Conservation (phyloP, 2,797 vertebrate species). For the Typhlichthys subterraneus region DNA sequence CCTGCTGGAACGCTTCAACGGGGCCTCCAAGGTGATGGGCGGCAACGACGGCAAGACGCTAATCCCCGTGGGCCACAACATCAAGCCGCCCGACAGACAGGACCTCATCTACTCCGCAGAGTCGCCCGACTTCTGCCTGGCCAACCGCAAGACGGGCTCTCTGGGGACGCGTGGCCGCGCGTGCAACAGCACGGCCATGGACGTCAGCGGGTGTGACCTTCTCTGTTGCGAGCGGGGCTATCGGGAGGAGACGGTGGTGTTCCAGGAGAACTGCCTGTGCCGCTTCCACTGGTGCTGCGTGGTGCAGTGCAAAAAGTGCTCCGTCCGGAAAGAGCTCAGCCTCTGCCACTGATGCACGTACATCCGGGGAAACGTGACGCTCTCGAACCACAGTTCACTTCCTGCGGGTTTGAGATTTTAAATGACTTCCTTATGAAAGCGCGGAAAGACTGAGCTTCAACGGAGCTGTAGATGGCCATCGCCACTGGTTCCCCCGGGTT, state of each 20-base stretch:
- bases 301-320: constrained; percentile 96
- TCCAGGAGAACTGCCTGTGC: constrained; percentile 97
- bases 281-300: constrained; percentile 99
- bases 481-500: neutral
- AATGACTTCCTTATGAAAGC: constrained; percentile 3
- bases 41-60: constrained; percentile 95
- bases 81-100: constrained; percentile 92
- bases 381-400: constrained; percentile 6
- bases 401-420: constrained; percentile 37
- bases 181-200: constrained; percentile 96
- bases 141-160: constrained; percentile 93
- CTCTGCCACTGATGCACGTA: constrained; percentile 83
- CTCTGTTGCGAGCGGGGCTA: constrained; percentile 93
- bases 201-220: constrained; percentile 94
- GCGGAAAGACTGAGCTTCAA: constrained; percentile 28
- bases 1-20: constrained; percentile 93
- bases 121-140: constrained; percentile 94
- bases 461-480: constrained; percentile 12
- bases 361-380: neutral
- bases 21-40: constrained; percentile 96
- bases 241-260: constrained; percentile 88
- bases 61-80: constrained; percentile 91
- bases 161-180: constrained; percentile 89
- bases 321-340: constrained; percentile 91
- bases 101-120: constrained; percentile 96